phyloP scores from a whole-genome alignment of 2,797 vertebrate species.

The Melanotaenia pygmaea region DNA sequence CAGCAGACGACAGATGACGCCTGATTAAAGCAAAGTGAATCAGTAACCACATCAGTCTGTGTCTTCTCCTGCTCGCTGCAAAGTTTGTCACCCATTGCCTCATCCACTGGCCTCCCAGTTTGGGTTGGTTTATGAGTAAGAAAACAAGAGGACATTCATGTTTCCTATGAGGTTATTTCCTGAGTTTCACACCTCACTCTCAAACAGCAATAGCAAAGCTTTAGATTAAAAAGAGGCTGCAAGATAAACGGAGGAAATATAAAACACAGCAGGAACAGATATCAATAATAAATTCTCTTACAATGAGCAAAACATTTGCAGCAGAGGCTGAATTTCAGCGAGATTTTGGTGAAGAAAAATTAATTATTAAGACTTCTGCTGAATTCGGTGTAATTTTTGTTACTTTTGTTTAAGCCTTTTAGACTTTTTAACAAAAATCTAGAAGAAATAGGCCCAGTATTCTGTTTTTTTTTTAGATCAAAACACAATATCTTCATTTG shows the following conservation, averaged over 20 bases:
- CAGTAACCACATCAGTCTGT: slow-evolving; percentile 7
- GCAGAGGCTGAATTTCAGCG: slow-evolving; percentile 2
- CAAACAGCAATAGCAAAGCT: not conserved
- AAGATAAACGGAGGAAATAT: slow-evolving; percentile 12
- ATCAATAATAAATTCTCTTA: slow-evolving; percentile 16
- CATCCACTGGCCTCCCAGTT: slow-evolving; percentile 4
- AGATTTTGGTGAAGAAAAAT: not conserved
- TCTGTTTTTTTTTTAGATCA: not conserved
- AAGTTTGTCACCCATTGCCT: slow-evolving; percentile 24
- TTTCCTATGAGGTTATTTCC: slow-evolving; percentile 4
- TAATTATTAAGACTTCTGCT: not conserved
- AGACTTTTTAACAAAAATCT: not conserved
- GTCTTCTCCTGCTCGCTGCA: slow-evolving; percentile 4
- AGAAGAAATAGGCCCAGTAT: not conserved
- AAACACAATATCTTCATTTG: not conserved
- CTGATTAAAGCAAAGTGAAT: slow-evolving; percentile 44
- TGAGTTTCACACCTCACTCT: slow-evolving; percentile 42
- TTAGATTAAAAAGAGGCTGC: not conserved
- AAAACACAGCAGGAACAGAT: slow-evolving; percentile 14
- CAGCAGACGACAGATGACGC: slow-evolving; percentile 17
- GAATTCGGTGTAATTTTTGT: not conserved
- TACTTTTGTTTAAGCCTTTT: not conserved
- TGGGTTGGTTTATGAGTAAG: slow-evolving; percentile 9
- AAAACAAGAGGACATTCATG: slow-evolving; percentile 10
- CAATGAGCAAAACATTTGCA: slow-evolving; percentile 8